phyloP scores from a whole-genome alignment of 2,888 invertebrate genomes.

The Harpalus rufipes region DNA sequence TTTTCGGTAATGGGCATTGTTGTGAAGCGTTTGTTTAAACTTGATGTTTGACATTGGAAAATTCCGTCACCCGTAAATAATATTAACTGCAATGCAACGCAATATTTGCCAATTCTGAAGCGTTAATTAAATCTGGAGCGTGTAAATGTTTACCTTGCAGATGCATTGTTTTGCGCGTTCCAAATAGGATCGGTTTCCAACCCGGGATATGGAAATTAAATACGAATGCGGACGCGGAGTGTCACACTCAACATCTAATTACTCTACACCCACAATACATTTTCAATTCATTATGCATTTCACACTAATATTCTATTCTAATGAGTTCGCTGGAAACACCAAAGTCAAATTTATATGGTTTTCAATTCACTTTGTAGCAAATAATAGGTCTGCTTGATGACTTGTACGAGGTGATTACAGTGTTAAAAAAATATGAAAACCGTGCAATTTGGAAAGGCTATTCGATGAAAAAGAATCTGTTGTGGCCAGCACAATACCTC shows the following conservation, averaged over 20 bases:
- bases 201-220: neutral
- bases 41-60: constrained; percentile 57
- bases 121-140: constrained; percentile 57
- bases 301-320: neutral
- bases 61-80: constrained; percentile 60
- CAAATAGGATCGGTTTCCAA: neutral
- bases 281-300: neutral
- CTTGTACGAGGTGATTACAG: too few relatives aligned
- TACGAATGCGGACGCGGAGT: neutral
- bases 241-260: neutral
- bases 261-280: neutral
- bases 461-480: too few relatives aligned
- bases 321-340: too few relatives aligned
- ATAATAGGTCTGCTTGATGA: too few relatives aligned
- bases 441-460: too few relatives aligned
- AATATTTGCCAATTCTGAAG: constrained; percentile 53
- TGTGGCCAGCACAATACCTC: too few relatives aligned
- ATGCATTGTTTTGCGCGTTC: constrained; percentile 34
- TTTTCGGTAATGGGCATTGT: constrained; percentile 30
- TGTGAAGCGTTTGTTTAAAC: constrained; percentile 32
- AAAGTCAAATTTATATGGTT: too few relatives aligned
- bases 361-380: too few relatives aligned
- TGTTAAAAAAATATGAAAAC: too few relatives aligned
- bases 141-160: constrained; percentile 49
- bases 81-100: constrained; percentile 49